These are phyloP conservation scores for Epinotia ramella DNA, from an alignment of 2,888 invertebrate species.

Conservation along the genomic window DNA sequence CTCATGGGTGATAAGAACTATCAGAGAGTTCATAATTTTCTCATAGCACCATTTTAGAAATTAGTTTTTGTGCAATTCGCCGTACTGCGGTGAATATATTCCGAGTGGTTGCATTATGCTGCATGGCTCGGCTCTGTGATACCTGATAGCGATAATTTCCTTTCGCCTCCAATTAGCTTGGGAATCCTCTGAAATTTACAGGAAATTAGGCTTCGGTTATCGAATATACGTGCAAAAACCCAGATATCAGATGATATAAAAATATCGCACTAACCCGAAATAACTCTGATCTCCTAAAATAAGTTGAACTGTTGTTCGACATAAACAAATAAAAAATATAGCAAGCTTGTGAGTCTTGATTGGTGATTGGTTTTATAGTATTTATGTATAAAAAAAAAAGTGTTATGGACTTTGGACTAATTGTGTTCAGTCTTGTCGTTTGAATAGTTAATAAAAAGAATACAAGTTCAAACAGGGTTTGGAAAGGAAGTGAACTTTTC, in stretches of 20 bases:
- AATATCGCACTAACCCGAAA: not conserved
- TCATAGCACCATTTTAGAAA: not conserved
- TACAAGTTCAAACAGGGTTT: too few species aligned
- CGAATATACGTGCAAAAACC: not conserved
- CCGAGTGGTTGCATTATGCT: constrained; percentile 15
- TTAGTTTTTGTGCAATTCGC: not conserved
- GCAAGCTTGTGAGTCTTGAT: too few species aligned
- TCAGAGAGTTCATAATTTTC: not conserved
- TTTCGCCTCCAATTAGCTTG: constrained; percentile 12
- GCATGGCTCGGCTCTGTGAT: constrained; percentile 19
- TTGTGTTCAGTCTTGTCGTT: too few species aligned
- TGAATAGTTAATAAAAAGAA: too few species aligned
- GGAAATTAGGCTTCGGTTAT: constrained; percentile 30
- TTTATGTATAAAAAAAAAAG: too few species aligned
- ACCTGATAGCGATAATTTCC: constrained; percentile 31
- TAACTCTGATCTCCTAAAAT: not conserved
- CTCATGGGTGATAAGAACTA: not conserved
- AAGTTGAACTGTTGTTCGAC: too few species aligned
- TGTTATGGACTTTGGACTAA: too few species aligned
- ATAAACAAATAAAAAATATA: too few species aligned
- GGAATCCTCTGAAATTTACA: constrained; percentile 20
- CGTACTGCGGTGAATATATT: constrained; percentile 1
- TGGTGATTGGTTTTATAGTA: too few species aligned
- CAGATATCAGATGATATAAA: not conserved
- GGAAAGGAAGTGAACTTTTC: not conserved